Evolutionary conservation across 2,888 invertebrate species (phyloP).

Genomic region (Gymnocheta viridis): DNA sequence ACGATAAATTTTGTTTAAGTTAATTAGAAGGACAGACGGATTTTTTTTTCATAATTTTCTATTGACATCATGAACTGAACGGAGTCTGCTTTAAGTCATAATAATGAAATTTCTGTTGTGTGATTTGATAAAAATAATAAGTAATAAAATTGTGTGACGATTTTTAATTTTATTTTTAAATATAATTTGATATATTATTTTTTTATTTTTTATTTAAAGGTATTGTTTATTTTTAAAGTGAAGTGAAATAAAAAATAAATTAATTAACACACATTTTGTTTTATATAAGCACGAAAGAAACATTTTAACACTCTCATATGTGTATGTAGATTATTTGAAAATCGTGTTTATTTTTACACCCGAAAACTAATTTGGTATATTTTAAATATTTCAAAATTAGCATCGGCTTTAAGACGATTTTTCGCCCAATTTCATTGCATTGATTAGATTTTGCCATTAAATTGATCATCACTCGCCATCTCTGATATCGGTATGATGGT

Average conservation of each 20-base stretch:
- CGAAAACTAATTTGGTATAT: conserved; percentile 10
- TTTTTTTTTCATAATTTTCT: conserved; percentile 1
- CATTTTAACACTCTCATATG: neutral
- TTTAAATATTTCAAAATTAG: neutral
- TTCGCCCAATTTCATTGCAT: no score
- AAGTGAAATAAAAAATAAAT: conserved; percentile 36
- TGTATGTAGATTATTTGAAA: conserved; percentile 14
- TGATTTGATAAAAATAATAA: conserved; percentile 37
- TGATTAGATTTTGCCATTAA: no score
- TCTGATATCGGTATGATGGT: no score
- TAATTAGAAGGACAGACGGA: neutral
- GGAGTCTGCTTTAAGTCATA: conserved; percentile 24
- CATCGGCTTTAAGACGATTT: no score
- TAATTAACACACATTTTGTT: conserved; percentile 63
- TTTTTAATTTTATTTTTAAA: conserved; percentile 19
- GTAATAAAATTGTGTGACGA: conserved; percentile 39
- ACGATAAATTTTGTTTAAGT: neutral
- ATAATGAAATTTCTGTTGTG: conserved; percentile 30
- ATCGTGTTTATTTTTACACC: conserved; percentile 19
- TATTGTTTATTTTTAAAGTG: conserved; percentile 27
- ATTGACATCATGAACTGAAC: conserved; percentile 31
- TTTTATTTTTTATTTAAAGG: neutral
- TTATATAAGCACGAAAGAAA: conserved; percentile 36
- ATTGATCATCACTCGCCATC: no score
- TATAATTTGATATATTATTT: conserved; percentile 11